phyloP scores from a whole-genome alignment of 2,113 vertebrate species.

The Pygoscelis adeliae region DNA sequence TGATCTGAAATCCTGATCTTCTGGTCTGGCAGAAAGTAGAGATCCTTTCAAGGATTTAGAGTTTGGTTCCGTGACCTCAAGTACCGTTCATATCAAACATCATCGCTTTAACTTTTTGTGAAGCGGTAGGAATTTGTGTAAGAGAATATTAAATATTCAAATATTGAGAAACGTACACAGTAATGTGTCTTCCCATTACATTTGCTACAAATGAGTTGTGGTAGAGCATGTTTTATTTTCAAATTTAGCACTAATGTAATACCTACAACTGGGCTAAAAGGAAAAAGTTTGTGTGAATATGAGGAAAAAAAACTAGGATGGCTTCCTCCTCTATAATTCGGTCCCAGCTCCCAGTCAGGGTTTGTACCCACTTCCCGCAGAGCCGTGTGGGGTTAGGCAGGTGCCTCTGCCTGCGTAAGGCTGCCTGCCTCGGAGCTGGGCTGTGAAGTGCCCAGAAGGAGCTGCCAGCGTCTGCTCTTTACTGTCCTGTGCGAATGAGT shows the following conservation, averaged over 20 bases:
- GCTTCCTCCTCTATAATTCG: background rate
- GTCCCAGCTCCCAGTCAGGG: background rate
- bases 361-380: background rate
- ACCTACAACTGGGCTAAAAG: background rate
- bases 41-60: background rate
- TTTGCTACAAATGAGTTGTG: background rate
- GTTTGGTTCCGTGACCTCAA: background rate
- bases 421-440: background rate
- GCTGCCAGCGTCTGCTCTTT: background rate
- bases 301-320: background rate
- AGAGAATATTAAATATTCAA: background rate
- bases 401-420: background rate
- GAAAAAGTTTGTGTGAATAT: background rate
- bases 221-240: background rate
- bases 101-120: background rate
- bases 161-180: background rate
- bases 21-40: background rate
- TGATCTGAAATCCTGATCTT: background rate
- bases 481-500: fast-evolving
- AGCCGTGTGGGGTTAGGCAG: background rate
- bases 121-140: background rate
- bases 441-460: background rate
- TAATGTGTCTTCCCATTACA: background rate
- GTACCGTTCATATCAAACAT: background rate
- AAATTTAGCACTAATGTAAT: background rate